Base-by-base conservation (phyloP, 2,113 vertebrate genomes). In the Puntigrus tetrazona region DNA sequence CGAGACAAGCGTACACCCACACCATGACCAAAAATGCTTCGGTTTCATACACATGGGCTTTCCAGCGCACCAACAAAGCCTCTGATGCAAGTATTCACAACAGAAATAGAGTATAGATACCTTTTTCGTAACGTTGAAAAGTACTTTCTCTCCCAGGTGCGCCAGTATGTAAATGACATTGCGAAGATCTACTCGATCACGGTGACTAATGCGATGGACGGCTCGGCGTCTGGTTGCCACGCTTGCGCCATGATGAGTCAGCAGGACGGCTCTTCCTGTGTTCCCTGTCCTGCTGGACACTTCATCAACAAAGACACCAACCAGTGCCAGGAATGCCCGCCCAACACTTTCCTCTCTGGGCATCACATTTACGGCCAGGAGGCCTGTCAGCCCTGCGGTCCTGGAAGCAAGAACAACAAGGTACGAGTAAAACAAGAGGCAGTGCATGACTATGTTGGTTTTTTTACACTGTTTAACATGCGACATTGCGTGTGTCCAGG, bases 31-130 rank as follows among this genome's bases (percentile, higher is more conserved):
- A 97, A 92, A 99, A 99, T 0, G 96, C 97, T 82, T 96, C 98
- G 0, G 97, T 98, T 69, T 98, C 97, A 0, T 99, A 97, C 92
- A 99, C 97, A 0, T 99, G 98, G 98, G 98, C 98, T 36, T 99
- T 99, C 89, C 98, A 99, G 92, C 96, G 97, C 88, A 97, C 97
- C 38, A 99, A 96, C 1, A 96, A 96, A 63, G 95, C 96, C 13
- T 95, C 95, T 82, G 97, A 97, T 87, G 98, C 98, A 94, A 96
- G 96, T 94, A 85, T 59, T 10, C 1, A 27, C 7, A 22, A 55
- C 38, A 10, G 1, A 80, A 45, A 80, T 65, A n/a, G 0, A 27
- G 7, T 52, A 41, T 2, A 75, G 13, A 10, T 61, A 27, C 16
- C 11, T 29, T 31, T 61, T 82, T 27, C n/a, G 27, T 31, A 22